phyloP scores from a whole-genome alignment of 2,888 invertebrate species.

The Lobophora halterata region DNA sequence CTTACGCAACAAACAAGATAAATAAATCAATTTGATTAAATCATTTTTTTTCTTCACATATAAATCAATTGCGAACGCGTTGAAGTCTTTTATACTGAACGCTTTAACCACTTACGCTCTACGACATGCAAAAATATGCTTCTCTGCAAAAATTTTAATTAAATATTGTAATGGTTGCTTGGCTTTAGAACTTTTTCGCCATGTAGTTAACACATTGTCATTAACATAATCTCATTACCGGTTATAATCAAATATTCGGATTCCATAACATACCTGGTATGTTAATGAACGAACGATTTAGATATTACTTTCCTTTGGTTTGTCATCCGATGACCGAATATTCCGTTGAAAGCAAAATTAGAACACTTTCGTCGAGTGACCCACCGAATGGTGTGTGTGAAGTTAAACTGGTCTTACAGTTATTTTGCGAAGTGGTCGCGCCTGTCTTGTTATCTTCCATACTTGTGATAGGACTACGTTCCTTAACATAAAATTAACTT shows the following conservation, averaged over 20 bases:
- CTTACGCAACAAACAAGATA: conserved; percentile 2
- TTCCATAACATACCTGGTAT: too few relatives aligned
- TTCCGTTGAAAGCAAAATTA: conserved; percentile 75
- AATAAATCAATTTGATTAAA: background rate
- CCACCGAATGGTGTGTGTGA: conserved; percentile 47
- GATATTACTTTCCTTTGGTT: conserved; percentile 71
- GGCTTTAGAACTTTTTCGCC: too few relatives aligned
- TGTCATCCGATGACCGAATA: conserved; percentile 52
- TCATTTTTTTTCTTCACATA: background rate
- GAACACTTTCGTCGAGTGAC: conserved; percentile 74
- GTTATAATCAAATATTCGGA: conserved; percentile 3
- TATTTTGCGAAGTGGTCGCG: conserved; percentile 41
- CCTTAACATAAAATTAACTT: too few relatives aligned
- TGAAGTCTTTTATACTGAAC: conserved; percentile 29
- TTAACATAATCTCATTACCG: conserved; percentile 5
- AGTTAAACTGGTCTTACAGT: conserved; percentile 73
- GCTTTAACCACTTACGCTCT: background rate
- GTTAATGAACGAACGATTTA: conserved; percentile 44
- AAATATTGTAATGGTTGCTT: too few relatives aligned
- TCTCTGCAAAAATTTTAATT: too few relatives aligned
- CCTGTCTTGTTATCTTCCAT: conserved; percentile 20
- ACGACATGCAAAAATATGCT: too few relatives aligned
- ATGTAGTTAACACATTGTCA: too few relatives aligned
- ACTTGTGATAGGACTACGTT: too few relatives aligned
- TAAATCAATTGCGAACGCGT: conserved; percentile 22